These are phyloP conservation scores for Actias luna DNA, from an alignment of 2,888 invertebrate species.

Conservation along the genomic window DNA sequence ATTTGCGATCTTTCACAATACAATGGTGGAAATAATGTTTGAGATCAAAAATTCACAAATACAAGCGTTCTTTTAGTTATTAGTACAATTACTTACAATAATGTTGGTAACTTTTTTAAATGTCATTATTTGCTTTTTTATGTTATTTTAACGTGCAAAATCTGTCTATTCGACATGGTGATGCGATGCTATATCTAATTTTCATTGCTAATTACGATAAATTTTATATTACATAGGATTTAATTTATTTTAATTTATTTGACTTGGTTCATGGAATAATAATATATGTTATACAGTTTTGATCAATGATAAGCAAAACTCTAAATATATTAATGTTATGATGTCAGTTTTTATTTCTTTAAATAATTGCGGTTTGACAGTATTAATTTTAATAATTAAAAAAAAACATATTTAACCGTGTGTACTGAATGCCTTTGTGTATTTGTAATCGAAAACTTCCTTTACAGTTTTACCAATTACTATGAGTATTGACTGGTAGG, in stretches of 20 bases:
- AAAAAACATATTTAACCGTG: too few relatives aligned
- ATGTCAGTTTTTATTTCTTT: too few relatives aligned
- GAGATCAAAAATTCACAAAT: slow-evolving; percentile 64
- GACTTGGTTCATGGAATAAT: background rate
- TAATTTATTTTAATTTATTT: background rate
- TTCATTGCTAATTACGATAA: background rate
- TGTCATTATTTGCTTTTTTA: background rate
- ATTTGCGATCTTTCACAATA: slow-evolving; percentile 8
- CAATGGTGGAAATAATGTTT: slow-evolving; percentile 24
- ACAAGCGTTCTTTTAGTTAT: slow-evolving; percentile 40
- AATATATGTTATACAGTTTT: too few relatives aligned
- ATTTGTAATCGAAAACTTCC: too few relatives aligned
- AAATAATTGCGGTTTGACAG: too few relatives aligned
- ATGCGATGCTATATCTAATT: background rate
- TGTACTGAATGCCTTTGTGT: too few relatives aligned
- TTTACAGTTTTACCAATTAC: too few relatives aligned
- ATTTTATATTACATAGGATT: background rate
- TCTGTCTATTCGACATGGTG: background rate
- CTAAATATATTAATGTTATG: background rate
- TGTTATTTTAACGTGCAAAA: background rate
- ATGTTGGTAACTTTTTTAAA: slow-evolving; percentile 27
- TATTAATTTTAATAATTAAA: too few relatives aligned
- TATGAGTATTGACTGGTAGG: too few relatives aligned
- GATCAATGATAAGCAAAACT: background rate
- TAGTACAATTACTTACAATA: slow-evolving; percentile 23